Evolutionary conservation across 2,797 vertebrate genomes (phyloP), one percentile per base, ranked within the genome.

Genomic region (Furcifer pardalis): DNA sequence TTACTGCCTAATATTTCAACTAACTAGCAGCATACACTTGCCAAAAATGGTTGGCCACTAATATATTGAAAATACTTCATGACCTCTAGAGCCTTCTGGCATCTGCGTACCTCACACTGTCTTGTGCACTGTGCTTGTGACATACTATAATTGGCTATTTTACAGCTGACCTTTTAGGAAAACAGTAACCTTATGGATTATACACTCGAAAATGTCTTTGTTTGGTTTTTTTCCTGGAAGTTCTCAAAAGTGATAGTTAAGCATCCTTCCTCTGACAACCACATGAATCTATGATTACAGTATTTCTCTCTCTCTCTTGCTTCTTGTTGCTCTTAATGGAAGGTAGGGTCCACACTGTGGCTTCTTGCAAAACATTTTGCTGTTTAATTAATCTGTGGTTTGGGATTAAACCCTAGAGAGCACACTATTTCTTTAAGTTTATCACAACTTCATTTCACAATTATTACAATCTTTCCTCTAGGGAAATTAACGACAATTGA

Each of bases 321-420:
- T 56, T 17, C 9, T n/a, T 60, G 30, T 19, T 77, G 74, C 7
- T 75, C 21, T 83, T 84, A 52, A n/a, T 56, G 75, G 46, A 83
- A 25, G 42, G 37, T 65, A 81, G 69, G 46, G 17, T 40, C 52
- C 77, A n/a, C 40, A 66, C 25, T 23, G 25, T 77, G 81, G 75
- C 63, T 10, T 76, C 32, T 77, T 72, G 2, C 49, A 52, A 81
- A 85, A 42, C n/a, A 83, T 87, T 72, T 32, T 76, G 69, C 56
- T 83, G 76, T 75, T 87, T 88, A 87, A 87, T 89, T 87, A 90
- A 88, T 83, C 52, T 90, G 60, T 86, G 60, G 42, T 84, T 89
- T 89, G 81, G 44, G 40, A 82, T 88, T 85, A 77, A 88, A 84
- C 12, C 35, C 35, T 83, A 59, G 82, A 82, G 75, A 83, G 46